phyloP scores from a whole-genome alignment of 1,140 invertebrate genomes.

The Spodoptera litura region DNA sequence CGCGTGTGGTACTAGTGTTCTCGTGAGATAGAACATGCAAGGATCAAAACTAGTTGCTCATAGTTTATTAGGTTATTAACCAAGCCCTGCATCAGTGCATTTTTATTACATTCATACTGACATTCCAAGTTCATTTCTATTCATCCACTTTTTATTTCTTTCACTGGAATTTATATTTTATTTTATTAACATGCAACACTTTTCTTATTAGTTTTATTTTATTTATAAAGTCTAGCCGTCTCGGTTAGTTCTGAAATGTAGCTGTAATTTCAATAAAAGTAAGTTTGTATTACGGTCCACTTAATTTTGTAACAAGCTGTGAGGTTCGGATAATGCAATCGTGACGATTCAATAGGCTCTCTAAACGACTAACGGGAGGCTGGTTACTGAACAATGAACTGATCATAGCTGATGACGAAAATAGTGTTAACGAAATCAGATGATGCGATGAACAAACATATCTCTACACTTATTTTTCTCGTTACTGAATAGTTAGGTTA shows the following conservation, averaged over 20 bases:
- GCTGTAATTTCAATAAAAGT: neutral
- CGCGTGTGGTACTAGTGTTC: slow-evolving; percentile 28
- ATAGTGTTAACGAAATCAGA: too few relatives aligned
- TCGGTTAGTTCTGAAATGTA: neutral
- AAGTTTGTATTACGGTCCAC: neutral
- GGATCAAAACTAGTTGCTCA: slow-evolving; percentile 65
- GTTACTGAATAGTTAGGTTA: too few relatives aligned
- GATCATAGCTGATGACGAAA: slow-evolving; percentile 1
- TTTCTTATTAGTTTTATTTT: neutral
- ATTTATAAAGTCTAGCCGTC: neutral
- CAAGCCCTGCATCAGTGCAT: slow-evolving; percentile 27
- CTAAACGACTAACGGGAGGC: slow-evolving; percentile 8
- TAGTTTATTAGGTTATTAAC: slow-evolving; percentile 57
- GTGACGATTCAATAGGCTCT: slow-evolving; percentile 27
- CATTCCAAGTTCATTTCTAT: slow-evolving; percentile 19
- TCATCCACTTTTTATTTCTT: slow-evolving; percentile 22
- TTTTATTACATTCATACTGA: slow-evolving; percentile 35
- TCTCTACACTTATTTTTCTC: too few relatives aligned
- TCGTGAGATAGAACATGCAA: slow-evolving; percentile 54
- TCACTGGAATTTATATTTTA: neutral
- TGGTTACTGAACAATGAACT: slow-evolving; percentile 10
- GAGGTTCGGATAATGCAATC: slow-evolving; percentile 9
- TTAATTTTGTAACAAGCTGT: slow-evolving; percentile 20
- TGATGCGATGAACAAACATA: too few relatives aligned
- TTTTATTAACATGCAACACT: neutral